phyloP scores from a whole-genome alignment of 2,888 invertebrate species.

The Drosophila acutilabella region DNA sequence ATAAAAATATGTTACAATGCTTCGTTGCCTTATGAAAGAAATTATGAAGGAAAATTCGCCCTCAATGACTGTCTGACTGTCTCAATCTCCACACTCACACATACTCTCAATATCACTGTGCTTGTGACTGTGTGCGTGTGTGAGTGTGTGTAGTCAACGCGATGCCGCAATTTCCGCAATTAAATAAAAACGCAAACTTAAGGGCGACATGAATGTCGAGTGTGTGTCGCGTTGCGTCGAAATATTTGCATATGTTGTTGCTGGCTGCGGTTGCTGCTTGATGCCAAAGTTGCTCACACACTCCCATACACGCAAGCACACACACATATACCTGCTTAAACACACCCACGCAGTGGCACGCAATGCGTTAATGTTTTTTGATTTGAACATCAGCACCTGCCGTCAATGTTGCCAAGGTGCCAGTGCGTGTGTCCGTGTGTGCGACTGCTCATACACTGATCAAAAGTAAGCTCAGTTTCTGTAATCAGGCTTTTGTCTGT shows the following conservation, averaged over 20 bases:
- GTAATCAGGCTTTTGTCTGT: not conserved
- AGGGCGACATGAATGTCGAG: slow-evolving; percentile 71
- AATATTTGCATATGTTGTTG: slow-evolving; percentile 71
- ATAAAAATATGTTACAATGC: slow-evolving; percentile 80
- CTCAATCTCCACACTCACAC: not conserved
- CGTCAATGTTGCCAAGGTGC: slow-evolving; percentile 34
- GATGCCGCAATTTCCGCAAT: slow-evolving; percentile 79
- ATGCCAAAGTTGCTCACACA: slow-evolving; percentile 54
- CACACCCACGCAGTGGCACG: slow-evolving; percentile 62
- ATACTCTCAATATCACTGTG: slow-evolving; percentile 1
- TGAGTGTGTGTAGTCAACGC: slow-evolving; percentile 47
- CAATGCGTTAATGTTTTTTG: slow-evolving; percentile 80
- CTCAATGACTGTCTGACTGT: slow-evolving; percentile 35
- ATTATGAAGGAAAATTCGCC: slow-evolving; percentile 66
- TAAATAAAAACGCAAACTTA: slow-evolving; percentile 81
- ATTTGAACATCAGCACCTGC: slow-evolving; percentile 67
- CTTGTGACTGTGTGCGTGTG: slow-evolving; percentile 3
- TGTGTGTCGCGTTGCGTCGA: slow-evolving; percentile 65
- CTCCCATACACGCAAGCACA: slow-evolving; percentile 19
- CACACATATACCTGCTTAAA: slow-evolving; percentile 12
- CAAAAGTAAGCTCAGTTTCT: not conserved
- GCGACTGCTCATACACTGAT: slow-evolving; percentile 8
- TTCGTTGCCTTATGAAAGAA: slow-evolving; percentile 72
- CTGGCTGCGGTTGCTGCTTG: slow-evolving; percentile 46
- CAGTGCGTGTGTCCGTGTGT: slow-evolving; percentile 1